Evolutionary conservation across 2,113 vertebrate genomes (phyloP).

Genomic region (Euleptes europaea): DNA sequence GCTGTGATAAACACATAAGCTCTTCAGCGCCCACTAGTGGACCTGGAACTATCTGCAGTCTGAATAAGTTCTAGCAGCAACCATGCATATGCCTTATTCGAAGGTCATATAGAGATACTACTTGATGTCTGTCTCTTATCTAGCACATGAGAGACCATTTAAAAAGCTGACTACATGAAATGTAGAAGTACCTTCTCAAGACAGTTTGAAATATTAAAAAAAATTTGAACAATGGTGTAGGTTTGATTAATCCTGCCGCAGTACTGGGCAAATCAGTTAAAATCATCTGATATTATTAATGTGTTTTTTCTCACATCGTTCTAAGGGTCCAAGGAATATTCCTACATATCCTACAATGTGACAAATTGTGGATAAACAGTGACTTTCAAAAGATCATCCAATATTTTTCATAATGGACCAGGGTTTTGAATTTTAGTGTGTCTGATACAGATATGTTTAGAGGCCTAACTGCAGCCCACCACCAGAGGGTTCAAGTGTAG

Average conservation of each 20-base stretch:
- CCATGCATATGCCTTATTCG: background rate
- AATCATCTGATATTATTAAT: background rate
- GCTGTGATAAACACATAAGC: background rate
- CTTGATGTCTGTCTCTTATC: background rate
- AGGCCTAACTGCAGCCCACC: background rate
- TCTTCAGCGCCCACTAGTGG: background rate
- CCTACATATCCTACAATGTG: background rate
- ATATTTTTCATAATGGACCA: background rate
- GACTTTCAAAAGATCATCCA: background rate
- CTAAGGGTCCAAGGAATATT: background rate
- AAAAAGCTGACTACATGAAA: background rate
- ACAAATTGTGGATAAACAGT: background rate
- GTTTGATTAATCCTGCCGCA: background rate
- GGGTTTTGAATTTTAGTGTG: background rate
- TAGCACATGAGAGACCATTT: background rate
- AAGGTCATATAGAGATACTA: background rate
- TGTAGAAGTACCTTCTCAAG: background rate
- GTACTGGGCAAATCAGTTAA: background rate
- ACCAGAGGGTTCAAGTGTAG: background rate
- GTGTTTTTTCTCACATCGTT: background rate
- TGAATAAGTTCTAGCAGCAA: background rate
- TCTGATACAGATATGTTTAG: background rate
- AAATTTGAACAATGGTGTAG: background rate
- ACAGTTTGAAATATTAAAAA: background rate
- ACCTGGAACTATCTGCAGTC: background rate